Evolutionary conservation across 2,113 vertebrate genomes (phyloP).

Genomic region (Psittacula cyanocephala): DNA sequence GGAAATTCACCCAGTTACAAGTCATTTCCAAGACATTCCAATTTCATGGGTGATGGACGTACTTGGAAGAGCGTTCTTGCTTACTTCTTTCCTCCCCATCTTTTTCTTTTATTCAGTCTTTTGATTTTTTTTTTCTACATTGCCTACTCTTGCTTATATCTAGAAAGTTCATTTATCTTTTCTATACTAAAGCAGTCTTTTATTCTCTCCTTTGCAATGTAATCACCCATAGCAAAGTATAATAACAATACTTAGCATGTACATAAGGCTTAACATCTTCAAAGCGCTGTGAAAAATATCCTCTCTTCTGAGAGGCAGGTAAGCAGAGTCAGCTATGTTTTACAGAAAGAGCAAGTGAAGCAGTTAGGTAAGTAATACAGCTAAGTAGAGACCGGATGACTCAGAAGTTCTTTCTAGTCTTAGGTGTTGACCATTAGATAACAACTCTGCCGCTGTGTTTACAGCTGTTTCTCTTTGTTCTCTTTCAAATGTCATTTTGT

Average conservation of each 20-base stretch:
- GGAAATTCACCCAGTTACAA: too few species aligned
- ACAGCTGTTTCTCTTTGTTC: not conserved
- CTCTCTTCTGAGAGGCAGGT: not conserved
- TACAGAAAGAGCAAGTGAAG: not conserved
- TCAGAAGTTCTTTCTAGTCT: not conserved
- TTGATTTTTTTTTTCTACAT: not conserved
- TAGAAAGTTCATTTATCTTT: not conserved
- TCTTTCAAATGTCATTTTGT: not conserved
- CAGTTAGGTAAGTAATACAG: not conserved
- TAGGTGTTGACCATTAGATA: not conserved
- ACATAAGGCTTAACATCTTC: not conserved
- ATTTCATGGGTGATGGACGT: not conserved
- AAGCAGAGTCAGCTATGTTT: not conserved
- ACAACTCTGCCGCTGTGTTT: not conserved
- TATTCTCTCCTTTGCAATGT: not conserved
- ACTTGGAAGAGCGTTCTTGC: not conserved
- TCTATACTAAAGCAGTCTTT: not conserved
- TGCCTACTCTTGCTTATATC: constrained; percentile 3
- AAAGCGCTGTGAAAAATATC: not conserved
- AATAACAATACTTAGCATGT: not conserved
- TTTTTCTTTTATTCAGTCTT: not conserved
- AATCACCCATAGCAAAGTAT: not conserved
- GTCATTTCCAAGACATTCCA: not conserved
- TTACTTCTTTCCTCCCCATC: not conserved
- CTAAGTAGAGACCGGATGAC: not conserved